Percentiles rank a stretch among this genome's conserved stretches.
phyloP scores from a whole-genome alignment of 2,797 vertebrate genomes.

The Acanthopagrus latus region DNA sequence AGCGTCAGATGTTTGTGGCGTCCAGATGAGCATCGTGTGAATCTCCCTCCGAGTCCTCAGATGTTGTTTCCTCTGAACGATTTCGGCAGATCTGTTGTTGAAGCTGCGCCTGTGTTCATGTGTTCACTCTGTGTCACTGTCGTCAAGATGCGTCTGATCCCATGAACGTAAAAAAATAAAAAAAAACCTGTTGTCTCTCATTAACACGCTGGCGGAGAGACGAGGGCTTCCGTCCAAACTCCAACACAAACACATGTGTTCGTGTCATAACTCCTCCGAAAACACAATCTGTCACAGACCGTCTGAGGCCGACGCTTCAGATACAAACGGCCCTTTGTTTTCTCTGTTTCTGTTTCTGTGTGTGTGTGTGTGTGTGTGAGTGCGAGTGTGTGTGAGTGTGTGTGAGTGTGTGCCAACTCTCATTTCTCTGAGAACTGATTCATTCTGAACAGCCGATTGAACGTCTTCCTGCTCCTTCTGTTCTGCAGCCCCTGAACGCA shows the following conservation, averaged over 20 bases:
- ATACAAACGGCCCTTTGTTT: conserved; percentile 27
- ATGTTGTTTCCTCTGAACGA: background rate
- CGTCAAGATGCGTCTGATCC: background rate
- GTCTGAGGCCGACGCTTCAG: background rate
- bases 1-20: background rate
- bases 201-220: background rate
- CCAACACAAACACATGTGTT: background rate
- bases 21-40: background rate
- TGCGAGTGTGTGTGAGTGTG: conserved; percentile 17
- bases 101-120: background rate
- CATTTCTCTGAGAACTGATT: conserved; percentile 40
- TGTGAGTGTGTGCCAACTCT: conserved; percentile 1
- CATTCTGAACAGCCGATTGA: conserved; percentile 11
- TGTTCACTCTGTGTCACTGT: background rate
- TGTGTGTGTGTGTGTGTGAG: conserved; percentile 13
- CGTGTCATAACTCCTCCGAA: background rate
- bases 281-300: conserved; percentile 5
- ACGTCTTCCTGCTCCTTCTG: conserved; percentile 18
- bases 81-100: too few species aligned
- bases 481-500: conserved; percentile 31
- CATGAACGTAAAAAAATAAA: background rate
- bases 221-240: background rate
- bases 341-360: background rate
- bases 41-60: background rate
- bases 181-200: background rate